Conservation (phyloP, 1,140 invertebrate species). For the Adelges cooleyi region DNA sequence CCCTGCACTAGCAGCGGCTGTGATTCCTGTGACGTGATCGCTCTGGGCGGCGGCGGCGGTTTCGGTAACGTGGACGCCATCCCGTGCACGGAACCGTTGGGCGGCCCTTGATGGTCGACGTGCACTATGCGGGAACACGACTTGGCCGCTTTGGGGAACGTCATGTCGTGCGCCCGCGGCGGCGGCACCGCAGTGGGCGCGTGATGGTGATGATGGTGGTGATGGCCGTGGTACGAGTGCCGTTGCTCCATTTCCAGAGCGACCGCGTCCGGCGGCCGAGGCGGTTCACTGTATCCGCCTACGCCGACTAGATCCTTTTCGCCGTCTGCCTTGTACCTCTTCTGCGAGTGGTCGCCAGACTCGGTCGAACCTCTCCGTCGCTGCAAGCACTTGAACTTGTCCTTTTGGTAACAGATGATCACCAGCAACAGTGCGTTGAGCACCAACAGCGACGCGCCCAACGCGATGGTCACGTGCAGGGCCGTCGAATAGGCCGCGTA, state of each 20-base stretch:
- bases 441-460: constrained; percentile 61
- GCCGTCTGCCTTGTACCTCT: constrained; percentile 8
- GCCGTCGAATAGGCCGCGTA: constrained; percentile 64
- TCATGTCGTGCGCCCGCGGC: constrained; percentile 30
- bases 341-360: constrained; percentile 6
- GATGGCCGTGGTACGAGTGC: not conserved
- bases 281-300: not conserved
- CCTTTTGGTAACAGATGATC: constrained; percentile 84
- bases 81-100: constrained; percentile 42
- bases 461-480: constrained; percentile 73
- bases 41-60: constrained; percentile 44
- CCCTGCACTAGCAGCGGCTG: constrained; percentile 40
- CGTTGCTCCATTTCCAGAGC: constrained; percentile 19
- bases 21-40: constrained; percentile 45
- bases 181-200: not conserved
- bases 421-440: constrained; percentile 88
- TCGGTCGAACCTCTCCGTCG: constrained; percentile 30
- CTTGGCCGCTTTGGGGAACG: constrained; percentile 55
- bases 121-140: constrained; percentile 52
- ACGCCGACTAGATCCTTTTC: not conserved
- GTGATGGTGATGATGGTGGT: constrained; percentile 6
- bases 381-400: constrained; percentile 45
- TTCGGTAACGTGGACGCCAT: constrained; percentile 46
- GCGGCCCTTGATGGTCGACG: constrained; percentile 50
- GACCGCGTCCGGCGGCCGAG: not conserved